Evolutionary conservation across 1,140 invertebrate genomes (phyloP), one percentile per base, ranked within the genome.

Genomic region (Scylla paramamosain): DNA sequence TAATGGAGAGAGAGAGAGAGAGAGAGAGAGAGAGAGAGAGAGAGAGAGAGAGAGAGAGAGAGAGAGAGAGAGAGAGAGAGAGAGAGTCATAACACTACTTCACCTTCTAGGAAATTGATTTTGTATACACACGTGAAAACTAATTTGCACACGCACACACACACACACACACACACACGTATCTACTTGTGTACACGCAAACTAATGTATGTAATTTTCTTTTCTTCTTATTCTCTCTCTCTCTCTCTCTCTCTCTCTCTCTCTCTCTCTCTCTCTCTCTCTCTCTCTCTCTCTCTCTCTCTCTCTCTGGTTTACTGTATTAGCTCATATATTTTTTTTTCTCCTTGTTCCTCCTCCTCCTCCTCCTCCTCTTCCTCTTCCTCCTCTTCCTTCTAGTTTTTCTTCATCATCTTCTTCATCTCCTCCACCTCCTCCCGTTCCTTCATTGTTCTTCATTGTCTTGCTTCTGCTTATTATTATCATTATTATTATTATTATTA

Each of bases 1-100:
- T 67, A 25, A 67, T 3, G 25, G 67, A 77, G 67, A 77, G 67
- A 77, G 67, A 77, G n/a, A n/a, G n/a, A 77, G 67, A 77, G 67
- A 77, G n/a, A 77, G 20, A 77, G n/a, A 77, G 67, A 77, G 67
- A 77, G 67, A 77, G n/a, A 77, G n/a, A 77, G n/a, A 77, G 20
- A 77, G n/a, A 77, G 67, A 77, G 67, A 77, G 67, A 77, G n/a
- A 77, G n/a, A 77, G 67, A 77, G 67, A 77, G 67, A 77, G n/a
- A n/a, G n/a, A 77, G n/a, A 77, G n/a, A n/a, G n/a, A 77, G n/a
- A n/a, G 67, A 77, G 67, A 77, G 67, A 77, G 67, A 77, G 67
- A 77, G 67, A 77, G 67, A n/a, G 67, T 7, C 6, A n/a, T 25
- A 77, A n/a, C 20, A n/a, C 20, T n/a, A 77, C 25, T 77, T 77